Base-by-base conservation (phyloP, 2,888 invertebrate genomes). In the Machimus rusticus region DNA sequence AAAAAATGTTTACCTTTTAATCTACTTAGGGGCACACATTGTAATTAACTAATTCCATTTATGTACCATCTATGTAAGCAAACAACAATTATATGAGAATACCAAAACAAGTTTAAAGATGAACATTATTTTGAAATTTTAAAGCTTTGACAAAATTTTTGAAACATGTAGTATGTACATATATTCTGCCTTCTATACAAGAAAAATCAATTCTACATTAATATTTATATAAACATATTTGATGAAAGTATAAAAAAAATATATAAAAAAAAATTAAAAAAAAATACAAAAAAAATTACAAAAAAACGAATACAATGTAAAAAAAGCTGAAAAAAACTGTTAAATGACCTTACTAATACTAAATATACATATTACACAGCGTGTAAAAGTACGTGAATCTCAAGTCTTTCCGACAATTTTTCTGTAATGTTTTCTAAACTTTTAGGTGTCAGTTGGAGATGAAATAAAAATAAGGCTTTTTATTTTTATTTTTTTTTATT, bases 131-230 rank as follows among this genome's bases (percentile, higher is more conserved):
- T 84, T 84, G 84, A 84, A 84, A 84, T 74, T 84, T 84, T 84
- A 84, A 66, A 84, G 84, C 84, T 84, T 84, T 84, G 84, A 84
- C 84, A 74, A 84, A 74, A 84, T 39, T 84, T 84, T 84, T 84
- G 39, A 66, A 84, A 84, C 34, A 74, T 66, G 74, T 66, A 84
- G 84, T 84, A 84, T 84, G 84, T 84, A 84, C 43, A 84, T 86
- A 51, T 76, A 86, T 86, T 86, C 86, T 86, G 86, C 86, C 86
- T 86, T 86, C 86, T 86, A 86, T 76, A 86, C 76, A 86, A 86
- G 43, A 46, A 16, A 86, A 86, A 86, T 76, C 86, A 86, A 76
- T 76, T 86, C 86, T 76, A 86, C 51, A 86, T 76, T 86, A 86
- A 84, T 84, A 74, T 84, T 84, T 84, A 84, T 84, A 84, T 74